A percentile compares a stretch with the other conserved stretches of the same genome.
Evolutionary conservation across 2,797 vertebrate genomes (phyloP).

Genomic region (Acomys russatus): DNA sequence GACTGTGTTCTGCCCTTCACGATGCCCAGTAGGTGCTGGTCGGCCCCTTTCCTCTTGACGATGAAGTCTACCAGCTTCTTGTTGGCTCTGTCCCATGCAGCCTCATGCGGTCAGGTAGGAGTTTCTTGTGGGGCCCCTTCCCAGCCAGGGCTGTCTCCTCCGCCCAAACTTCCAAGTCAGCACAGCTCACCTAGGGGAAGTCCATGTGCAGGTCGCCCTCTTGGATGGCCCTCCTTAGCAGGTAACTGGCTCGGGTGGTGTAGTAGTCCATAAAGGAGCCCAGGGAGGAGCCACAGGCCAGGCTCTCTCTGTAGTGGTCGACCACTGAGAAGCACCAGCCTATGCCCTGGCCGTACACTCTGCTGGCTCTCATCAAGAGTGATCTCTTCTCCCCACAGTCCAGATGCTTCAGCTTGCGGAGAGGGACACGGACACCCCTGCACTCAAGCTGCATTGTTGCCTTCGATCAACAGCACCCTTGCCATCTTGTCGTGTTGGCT

Average conservation of each 20-base stretch:
- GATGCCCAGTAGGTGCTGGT: no score
- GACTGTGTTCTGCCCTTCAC: conserved; percentile 88
- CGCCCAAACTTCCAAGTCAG: conserved; percentile 66
- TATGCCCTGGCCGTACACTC: conserved; percentile 87
- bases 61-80: no score
- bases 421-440: conserved; percentile 88
- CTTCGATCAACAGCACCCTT: conserved; percentile 92
- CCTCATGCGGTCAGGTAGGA: no score
- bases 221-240: conserved; percentile 89
- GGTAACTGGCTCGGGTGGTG: conserved; percentile 93
- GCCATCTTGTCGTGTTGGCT: conserved; percentile 89
- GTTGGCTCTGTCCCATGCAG: no score
- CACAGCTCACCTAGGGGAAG: conserved; percentile 85
- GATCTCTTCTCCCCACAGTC: conserved; percentile 92
- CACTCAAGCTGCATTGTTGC: conserved; percentile 43
- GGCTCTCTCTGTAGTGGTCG: conserved; percentile 91
- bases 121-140: conserved; percentile 82
- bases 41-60: no score
- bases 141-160: conserved; percentile 74
- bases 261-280: conserved; percentile 88
- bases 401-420: conserved; percentile 93
- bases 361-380: conserved; percentile 89
- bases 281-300: conserved; percentile 91
- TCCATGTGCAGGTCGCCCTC: conserved; percentile 82
- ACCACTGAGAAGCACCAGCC: conserved; percentile 92